Evolutionary conservation across 1,140 invertebrate genomes (phyloP).

Genomic region (Gryon sp.): DNA sequence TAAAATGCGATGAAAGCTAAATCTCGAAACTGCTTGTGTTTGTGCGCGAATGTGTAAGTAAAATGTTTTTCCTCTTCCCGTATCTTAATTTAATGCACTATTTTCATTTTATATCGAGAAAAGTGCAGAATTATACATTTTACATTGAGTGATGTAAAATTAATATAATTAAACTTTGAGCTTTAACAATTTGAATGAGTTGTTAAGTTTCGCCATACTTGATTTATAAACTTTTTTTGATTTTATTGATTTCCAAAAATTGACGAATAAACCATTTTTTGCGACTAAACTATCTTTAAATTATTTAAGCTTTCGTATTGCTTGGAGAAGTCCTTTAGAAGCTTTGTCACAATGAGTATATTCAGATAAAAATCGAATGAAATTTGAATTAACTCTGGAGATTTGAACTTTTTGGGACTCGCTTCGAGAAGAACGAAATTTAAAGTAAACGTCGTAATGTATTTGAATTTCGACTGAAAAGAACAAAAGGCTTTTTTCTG

Average conservation of each 20-base stretch:
- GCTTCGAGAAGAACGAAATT: conserved; percentile 11
- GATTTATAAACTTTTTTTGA: too few relatives aligned
- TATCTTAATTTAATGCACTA: conserved; percentile 25
- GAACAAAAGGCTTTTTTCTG: conserved; percentile 26
- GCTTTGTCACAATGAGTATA: too few relatives aligned
- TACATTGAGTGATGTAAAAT: not conserved
- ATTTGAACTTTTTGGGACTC: not conserved
- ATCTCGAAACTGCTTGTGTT: conserved; percentile 6
- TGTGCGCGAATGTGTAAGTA: too few relatives aligned
- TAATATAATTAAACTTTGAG: not conserved
- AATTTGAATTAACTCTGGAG: not conserved
- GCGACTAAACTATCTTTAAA: too few relatives aligned
- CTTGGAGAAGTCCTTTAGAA: too few relatives aligned
- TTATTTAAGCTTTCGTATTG: too few relatives aligned
- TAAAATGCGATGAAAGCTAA: conserved; percentile 10
- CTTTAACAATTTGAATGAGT: too few relatives aligned
- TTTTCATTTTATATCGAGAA: conserved; percentile 15
- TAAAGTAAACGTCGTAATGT: conserved; percentile 2
- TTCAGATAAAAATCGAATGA: not conserved
- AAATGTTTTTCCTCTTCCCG: too few relatives aligned
- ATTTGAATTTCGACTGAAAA: conserved; percentile 8
- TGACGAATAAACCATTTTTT: too few relatives aligned
- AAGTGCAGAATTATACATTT: conserved; percentile 23
- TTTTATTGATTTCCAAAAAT: too few relatives aligned
- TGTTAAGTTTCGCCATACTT: too few relatives aligned